phyloP scores from a whole-genome alignment of 1,140 invertebrate species.

The Halesus radiatus region DNA sequence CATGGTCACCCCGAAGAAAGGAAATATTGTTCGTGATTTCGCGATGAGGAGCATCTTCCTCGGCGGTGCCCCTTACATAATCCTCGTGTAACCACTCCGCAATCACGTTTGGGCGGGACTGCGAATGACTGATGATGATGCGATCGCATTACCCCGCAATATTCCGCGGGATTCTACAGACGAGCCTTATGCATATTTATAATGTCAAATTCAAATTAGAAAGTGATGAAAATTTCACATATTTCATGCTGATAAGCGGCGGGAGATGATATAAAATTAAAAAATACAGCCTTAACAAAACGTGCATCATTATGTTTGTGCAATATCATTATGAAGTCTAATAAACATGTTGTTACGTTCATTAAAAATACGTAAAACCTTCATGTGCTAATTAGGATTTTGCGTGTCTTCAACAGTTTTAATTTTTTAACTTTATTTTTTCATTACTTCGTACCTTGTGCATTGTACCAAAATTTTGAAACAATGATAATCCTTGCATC shows the following conservation, averaged over 20 bases:
- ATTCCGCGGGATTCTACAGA: not conserved
- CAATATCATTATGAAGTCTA: too few relatives aligned
- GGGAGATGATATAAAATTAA: too few relatives aligned
- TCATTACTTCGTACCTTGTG: too few relatives aligned
- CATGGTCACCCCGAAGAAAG: not conserved
- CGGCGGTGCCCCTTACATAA: conserved; percentile 28
- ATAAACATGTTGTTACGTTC: too few relatives aligned
- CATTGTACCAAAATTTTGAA: not conserved
- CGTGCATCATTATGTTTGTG: too few relatives aligned
- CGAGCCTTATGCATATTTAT: not conserved
- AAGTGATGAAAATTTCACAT: conserved; percentile 11
- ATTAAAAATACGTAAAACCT: too few relatives aligned
- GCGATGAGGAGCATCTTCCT: conserved; percentile 33
- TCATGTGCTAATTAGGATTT: too few relatives aligned
- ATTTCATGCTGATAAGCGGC: too few relatives aligned
- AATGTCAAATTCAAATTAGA: conserved; percentile 1
- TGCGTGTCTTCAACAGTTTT: too few relatives aligned
- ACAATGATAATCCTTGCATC: not conserved
- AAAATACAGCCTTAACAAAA: too few relatives aligned
- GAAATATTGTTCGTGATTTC: conserved; percentile 34
- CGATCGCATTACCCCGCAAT: not conserved
- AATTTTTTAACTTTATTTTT: too few relatives aligned
- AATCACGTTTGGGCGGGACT: conserved; percentile 39
- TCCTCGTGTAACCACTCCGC: conserved; percentile 32
- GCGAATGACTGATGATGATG: conserved; percentile 24